Percentiles rank a stretch among this genome's conserved stretches.
Conservation (phyloP, 1,140 invertebrate genomes). For the Apocrypta bakeri region DNA sequence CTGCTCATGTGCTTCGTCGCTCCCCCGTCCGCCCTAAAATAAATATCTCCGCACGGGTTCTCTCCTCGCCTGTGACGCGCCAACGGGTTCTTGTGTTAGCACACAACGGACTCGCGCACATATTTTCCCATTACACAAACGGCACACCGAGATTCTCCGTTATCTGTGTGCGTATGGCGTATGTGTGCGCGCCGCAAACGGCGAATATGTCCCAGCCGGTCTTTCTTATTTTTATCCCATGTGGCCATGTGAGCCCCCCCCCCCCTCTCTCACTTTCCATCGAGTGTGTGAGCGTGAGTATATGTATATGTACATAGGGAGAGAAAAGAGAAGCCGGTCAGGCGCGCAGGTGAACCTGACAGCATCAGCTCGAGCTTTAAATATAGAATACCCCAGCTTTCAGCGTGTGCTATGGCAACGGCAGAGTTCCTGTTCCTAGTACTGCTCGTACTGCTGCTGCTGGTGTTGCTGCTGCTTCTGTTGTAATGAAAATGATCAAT, state of each 20-base stretch:
- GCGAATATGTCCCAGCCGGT: neutral
- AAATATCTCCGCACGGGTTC: neutral
- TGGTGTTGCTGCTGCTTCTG: neutral
- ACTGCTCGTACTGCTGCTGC: neutral
- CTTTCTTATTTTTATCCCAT: neutral
- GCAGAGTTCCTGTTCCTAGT: neutral
- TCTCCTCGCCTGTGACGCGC: neutral
- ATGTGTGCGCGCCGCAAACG: neutral
- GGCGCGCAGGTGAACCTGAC: constrained; percentile 29
- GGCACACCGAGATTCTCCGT: neutral
- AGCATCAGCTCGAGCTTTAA: constrained; percentile 46
- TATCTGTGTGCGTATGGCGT: neutral
- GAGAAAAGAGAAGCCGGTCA: neutral
- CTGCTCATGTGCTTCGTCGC: neutral
- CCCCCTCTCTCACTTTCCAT: neutral
- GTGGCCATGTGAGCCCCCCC: neutral
- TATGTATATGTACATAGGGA: neutral
- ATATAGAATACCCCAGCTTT: constrained; percentile 41
- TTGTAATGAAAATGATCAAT: constrained; percentile 24
- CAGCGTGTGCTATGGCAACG: neutral
- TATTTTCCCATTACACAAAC: constrained; percentile 16
- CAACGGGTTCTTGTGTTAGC: neutral
- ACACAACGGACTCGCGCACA: neutral
- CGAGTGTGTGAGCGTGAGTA: neutral
- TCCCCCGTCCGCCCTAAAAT: neutral